Conservation (phyloP, 92 coral and sea anemone genomes). For the Parazoanthus darwini region DNA sequence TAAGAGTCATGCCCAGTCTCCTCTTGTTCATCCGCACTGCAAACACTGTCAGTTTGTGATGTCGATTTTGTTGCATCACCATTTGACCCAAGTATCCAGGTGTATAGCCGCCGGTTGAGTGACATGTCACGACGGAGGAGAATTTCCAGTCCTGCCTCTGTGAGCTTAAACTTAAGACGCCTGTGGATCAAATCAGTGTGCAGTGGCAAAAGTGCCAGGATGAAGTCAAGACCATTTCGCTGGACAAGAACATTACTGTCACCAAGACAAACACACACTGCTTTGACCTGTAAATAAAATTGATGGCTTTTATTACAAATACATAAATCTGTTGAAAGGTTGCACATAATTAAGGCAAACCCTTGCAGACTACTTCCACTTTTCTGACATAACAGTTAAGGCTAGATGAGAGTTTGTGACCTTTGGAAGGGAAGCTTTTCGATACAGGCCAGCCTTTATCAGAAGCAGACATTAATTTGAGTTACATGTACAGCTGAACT, state of each 20-base stretch:
- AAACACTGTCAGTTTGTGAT: slow-evolving; percentile 69
- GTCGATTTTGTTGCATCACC: slow-evolving; percentile 36
- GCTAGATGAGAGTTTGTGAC: too few species aligned
- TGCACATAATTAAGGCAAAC: too few species aligned
- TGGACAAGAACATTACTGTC: slow-evolving; percentile 92
- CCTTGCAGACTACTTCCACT: too few species aligned
- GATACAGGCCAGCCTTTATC: too few species aligned
- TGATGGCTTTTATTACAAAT: background rate
- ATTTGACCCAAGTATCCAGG: slow-evolving; percentile 85
- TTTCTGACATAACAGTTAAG: too few species aligned
- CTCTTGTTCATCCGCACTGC: slow-evolving; percentile 71
- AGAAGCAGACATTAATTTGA: too few species aligned
- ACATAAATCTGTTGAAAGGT: background rate
- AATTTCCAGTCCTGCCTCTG: slow-evolving; percentile 77
- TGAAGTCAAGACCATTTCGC: slow-evolving; percentile 83
- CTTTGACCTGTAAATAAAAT: slow-evolving; percentile 63
- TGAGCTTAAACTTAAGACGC: slow-evolving; percentile 66
- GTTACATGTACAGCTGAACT: too few species aligned
- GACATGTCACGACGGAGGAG: slow-evolving; percentile 97
- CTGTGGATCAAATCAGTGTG: slow-evolving; percentile 53
- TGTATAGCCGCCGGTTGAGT: slow-evolving; percentile 85
- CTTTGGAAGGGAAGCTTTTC: too few species aligned
- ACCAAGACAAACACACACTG: slow-evolving; percentile 69
- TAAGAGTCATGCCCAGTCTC: slow-evolving; percentile 56
- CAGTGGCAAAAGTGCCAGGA: slow-evolving; percentile 75